Conservation (phyloP, 2,113 vertebrate species). For the Erythrolamprus reginae region DNA sequence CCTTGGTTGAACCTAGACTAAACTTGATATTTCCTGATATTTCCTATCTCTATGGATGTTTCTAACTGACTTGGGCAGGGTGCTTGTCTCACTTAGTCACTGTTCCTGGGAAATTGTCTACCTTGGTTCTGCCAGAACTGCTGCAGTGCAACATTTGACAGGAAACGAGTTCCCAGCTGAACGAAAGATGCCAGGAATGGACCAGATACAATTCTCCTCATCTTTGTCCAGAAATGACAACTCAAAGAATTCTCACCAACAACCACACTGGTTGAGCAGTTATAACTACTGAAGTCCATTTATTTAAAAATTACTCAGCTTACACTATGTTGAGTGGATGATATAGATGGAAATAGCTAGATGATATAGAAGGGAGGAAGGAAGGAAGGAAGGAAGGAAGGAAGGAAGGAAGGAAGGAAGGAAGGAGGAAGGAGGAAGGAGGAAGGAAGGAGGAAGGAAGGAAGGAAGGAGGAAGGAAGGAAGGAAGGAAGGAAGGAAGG, state of each 20-base stretch:
- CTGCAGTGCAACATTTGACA: background rate
- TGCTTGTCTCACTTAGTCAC: background rate
- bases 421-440: no score
- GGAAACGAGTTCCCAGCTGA: background rate
- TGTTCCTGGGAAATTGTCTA: background rate
- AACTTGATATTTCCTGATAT: background rate
- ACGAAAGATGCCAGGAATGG: background rate
- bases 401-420: no score
- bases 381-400: no score
- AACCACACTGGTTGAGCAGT: background rate
- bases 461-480: no score
- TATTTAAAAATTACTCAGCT: background rate
- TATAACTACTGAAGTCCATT: background rate
- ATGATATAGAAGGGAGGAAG: no score
- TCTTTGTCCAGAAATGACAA: background rate
- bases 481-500: no score
- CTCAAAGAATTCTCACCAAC: background rate
- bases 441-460: no score
- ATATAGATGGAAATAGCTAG: background rate
- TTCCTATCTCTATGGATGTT: background rate
- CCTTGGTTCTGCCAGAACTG: background rate
- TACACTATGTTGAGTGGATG: background rate
- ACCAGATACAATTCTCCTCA: background rate
- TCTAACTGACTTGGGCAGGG: background rate
- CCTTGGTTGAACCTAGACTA: background rate